Percentiles rank a stretch among this genome's conserved stretches.
Conservation (phyloP, 2,113 vertebrate species). For the Takifugu flavidus region DNA sequence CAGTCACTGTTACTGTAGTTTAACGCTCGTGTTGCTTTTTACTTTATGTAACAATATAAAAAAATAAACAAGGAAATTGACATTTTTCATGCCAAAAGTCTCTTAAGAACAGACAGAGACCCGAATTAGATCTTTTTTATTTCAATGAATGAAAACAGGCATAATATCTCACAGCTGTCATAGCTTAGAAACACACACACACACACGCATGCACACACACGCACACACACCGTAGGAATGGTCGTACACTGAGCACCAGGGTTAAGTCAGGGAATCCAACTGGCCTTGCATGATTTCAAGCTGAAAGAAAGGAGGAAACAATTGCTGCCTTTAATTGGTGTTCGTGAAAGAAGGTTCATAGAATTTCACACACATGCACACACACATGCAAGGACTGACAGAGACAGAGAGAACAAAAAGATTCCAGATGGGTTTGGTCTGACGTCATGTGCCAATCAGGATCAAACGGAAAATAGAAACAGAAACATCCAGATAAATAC, state of each 20-base stretch:
- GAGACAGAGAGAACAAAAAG: neutral
- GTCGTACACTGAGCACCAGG: conserved; percentile 58
- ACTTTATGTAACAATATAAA: too few relatives aligned
- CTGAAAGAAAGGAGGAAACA: conserved; percentile 73
- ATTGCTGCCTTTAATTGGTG: neutral
- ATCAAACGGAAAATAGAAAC: conserved; percentile 4
- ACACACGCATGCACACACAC: too few relatives aligned
- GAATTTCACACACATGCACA: neutral
- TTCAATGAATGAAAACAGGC: neutral
- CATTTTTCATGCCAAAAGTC: too few relatives aligned
- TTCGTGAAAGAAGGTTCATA: too few relatives aligned
- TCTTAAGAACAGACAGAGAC: too few relatives aligned
- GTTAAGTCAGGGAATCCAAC: conserved; percentile 95
- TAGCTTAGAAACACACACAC: neutral
- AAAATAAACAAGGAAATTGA: too few relatives aligned
- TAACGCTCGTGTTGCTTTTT: too few relatives aligned
- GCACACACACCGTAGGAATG: conserved; percentile 9
- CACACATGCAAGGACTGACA: too few relatives aligned
- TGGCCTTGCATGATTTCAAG: conserved; percentile 93
- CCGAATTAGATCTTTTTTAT: too few relatives aligned
- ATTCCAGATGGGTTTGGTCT: conserved; percentile 18
- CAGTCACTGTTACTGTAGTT: too few relatives aligned
- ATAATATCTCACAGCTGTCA: conserved; percentile 30
- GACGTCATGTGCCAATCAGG: conserved; percentile 10
- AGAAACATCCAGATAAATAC: conserved; percentile 1